Conservation (phyloP, 2,113 vertebrate species). For the Gorsachius goisagi region DNA sequence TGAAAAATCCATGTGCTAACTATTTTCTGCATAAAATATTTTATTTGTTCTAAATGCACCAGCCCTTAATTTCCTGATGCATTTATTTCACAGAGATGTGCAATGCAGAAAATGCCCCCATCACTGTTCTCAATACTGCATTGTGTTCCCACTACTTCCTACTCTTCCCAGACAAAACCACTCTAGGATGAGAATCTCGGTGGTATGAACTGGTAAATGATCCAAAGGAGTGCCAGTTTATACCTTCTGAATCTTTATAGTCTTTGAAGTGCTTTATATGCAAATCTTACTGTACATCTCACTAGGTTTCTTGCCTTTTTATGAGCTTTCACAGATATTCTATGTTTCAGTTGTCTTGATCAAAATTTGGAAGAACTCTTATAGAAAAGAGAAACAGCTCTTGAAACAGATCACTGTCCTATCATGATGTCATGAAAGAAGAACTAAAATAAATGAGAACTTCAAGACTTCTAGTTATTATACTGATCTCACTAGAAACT, state of each 20-base stretch:
- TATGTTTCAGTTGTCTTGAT: neutral
- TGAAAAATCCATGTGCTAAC: neutral
- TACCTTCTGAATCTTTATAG: neutral
- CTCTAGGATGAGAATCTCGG: neutral
- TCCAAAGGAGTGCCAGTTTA: neutral
- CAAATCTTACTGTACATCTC: neutral
- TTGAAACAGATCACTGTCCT: neutral
- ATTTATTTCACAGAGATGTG: neutral
- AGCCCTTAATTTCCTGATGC: neutral
- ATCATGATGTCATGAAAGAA: neutral
- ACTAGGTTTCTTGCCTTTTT: neutral
- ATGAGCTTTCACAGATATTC: neutral
- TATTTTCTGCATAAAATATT: neutral
- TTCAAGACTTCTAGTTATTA: neutral
- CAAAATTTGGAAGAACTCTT: neutral
- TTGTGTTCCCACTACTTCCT: neutral
- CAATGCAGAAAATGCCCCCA: neutral
- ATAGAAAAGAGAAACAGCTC: neutral
- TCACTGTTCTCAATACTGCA: neutral
- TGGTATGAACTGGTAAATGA: neutral
- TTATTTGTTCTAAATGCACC: neutral
- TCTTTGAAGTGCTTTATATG: neutral
- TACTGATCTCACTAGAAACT: neutral
- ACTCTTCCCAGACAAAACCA: neutral
- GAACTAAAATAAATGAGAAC: neutral